Evolutionary conservation across 2,888 invertebrate genomes (phyloP), one percentile per base, ranked within the genome.

Genomic region (Anticlea derivata): DNA sequence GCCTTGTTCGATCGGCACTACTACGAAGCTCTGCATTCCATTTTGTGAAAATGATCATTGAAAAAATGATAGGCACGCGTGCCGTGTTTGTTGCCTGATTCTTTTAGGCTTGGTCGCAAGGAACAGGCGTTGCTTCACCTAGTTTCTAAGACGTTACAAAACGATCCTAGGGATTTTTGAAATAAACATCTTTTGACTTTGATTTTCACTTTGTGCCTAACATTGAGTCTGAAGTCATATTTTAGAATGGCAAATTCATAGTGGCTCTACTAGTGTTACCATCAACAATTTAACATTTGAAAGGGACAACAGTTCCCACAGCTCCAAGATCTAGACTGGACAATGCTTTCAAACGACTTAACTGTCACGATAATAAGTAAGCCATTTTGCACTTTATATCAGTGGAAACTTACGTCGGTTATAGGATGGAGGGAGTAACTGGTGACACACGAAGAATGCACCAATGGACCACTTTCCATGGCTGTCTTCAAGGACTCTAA

Each of bases 301-400:
- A 87, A 84, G 86, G 86, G 80, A 81, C 76, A 69, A 64, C 61
- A 50, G 77, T 87, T 88, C 87, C 85, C 88, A 88, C 86, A 85
- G 78, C 62, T 67, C 75, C 75, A 75, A 66, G 66, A 77, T 79
- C 70, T 70, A 75, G 73, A 77, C 73, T 55, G 60, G 54, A 47
- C 31, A 20, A 39, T 17, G 51, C 20, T 6, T n/a, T 29, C 35
- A 47, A 67, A 65, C 44, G 63, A 34, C 63, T 7, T 64, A 70
- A 45, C n/a, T 35, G 1, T 43, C 33, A 12, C 1, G 0, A 6
- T 8, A 27, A n/a, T 5, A 26, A 2, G 8, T 27, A 24, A 10
- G 3, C 27, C 47, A 55, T 58, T 60, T 5, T 63, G 1, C 12
- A 54, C 50, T 55, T 47, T 70, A 55, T 11, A 1, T 0, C 0